Base-by-base conservation (phyloP, 2,113 vertebrate genomes). In the Lamprologus callipterus region DNA sequence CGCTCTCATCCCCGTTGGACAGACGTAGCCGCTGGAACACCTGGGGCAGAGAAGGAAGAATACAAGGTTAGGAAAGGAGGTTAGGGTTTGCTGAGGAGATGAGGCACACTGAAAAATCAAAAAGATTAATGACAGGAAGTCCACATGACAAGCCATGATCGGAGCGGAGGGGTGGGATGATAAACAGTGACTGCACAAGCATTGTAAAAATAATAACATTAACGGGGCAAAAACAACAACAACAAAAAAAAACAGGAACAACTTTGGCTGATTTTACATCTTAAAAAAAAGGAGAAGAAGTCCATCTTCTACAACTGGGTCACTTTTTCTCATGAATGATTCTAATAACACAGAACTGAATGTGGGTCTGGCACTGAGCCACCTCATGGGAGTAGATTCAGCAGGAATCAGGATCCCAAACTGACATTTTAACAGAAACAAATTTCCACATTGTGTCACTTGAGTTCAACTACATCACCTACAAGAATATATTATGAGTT, bases 21-120 rank as follows among this genome's bases (percentile, higher is more conserved):
- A 97, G 95, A 91, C 96, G 94, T 82, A 97, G 95, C 91, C 97
- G 96, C 90, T 97, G 97, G 92, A 97, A 97, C 57, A 97, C 96
- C 98, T 99, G 92, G 11, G 47, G 80, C 42, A 82, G 87, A 63
- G 83, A 85, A 80, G 26, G 45, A 8, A 57, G 5, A 11, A 7
- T 58, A 35, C 9, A 10, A 51, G 57, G 5, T 82, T 23, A 53
- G 45, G 35, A 47, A 42, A 16, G 40, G 35, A 45, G 33, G 26
- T 8, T 53, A 80, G 8, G 57, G 12, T 51, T 21, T 47, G 80
- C 55, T 63, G 55, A 21, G 40, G 26, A 82, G 14, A 81, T 78
- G 16, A 8, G 78, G 68, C 7, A 83, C 31, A 57, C 42, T 78
- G 7, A 75, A 51, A 70, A 70, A 21, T 14, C 23, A 33, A n/a